Base-by-base conservation (phyloP, 2,797 vertebrate species). In the Notolepis coatsorum region DNA sequence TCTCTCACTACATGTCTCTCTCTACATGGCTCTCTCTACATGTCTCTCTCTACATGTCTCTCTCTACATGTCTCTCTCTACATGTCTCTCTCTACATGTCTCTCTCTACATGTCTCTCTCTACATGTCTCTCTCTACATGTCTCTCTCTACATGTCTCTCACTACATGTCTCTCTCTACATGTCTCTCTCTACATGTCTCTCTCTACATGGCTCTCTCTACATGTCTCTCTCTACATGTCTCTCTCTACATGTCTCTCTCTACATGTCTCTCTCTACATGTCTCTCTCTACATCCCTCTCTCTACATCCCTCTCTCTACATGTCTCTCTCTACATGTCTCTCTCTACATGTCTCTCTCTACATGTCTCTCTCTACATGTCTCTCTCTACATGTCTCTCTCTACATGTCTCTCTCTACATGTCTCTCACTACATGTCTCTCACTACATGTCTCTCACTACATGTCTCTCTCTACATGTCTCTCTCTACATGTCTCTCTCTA, bases 381-480 rank as follows among this genome's bases (percentile, higher is more conserved):
- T 41, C 23, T 61, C 35, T 39, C 13, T 33, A 18, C 38, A 52
- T 50, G 30, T 72, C 65, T 53, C 47, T n/a, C n/a, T n/a, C n/a
- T n/a, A n/a, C n/a, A n/a, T n/a, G n/a, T n/a, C 73, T 50, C 65
- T 78, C 74, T 52, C 62, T 85, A 75, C 77, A 70, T 82, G 80
- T 74, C 81, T 80, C 68, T 71, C 68, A 66, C 12, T 7, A 43
- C 25, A 69, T 62, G 45, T 47, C 49, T 17, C 35, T 38, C 56
- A 41, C 24, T 66, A 12, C 48, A 12, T 43, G 15, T 42, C 9
- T 56, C 10, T 9, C 15, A 21, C 37, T n/a, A n/a, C n/a, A n/a
- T n/a, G n/a, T n/a, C n/a, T n/a, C n/a, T n/a, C n/a, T n/a, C n/a
- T n/a, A n/a, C n/a, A n/a, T n/a, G n/a, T n/a, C n/a, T 21, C 35